Evolutionary conservation across 2,797 vertebrate genomes (phyloP).

Genomic region (Acomys russatus): DNA sequence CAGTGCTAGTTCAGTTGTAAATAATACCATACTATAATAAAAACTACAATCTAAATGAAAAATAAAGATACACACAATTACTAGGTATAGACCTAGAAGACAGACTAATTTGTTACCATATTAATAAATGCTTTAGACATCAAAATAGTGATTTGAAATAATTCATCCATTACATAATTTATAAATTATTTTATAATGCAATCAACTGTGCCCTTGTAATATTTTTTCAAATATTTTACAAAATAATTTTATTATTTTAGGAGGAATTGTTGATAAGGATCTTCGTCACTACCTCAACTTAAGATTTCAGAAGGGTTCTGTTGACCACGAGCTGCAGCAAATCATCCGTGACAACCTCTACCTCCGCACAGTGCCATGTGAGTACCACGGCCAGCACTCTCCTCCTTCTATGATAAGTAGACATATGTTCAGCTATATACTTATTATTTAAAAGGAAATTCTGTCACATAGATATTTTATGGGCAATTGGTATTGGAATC

Average conservation of each 20-base stretch:
- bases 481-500: neutral
- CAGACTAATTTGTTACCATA: neutral
- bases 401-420: neutral
- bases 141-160: conserved; percentile 9
- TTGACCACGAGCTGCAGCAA: conserved; percentile 99
- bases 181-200: neutral
- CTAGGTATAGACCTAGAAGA: neutral
- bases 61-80: neutral
- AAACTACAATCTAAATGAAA: conserved; percentile 8
- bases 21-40: neutral
- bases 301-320: conserved; percentile 98
- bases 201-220: conserved; percentile 22
- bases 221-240: conserved; percentile 66
- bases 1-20: neutral
- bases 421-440: neutral
- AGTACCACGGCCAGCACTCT: conserved; percentile 87
- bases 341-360: conserved; percentile 99
- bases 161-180: conserved; percentile 11
- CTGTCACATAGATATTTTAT: neutral
- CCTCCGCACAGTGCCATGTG: conserved; percentile 98
- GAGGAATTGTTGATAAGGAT: conserved; percentile 98
- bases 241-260: conserved; percentile 88
- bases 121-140: neutral
- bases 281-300: conserved; percentile 99
- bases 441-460: conserved; percentile 8